Base-by-base conservation (phyloP, 2,113 vertebrate species). In the Pitta sordida region DNA sequence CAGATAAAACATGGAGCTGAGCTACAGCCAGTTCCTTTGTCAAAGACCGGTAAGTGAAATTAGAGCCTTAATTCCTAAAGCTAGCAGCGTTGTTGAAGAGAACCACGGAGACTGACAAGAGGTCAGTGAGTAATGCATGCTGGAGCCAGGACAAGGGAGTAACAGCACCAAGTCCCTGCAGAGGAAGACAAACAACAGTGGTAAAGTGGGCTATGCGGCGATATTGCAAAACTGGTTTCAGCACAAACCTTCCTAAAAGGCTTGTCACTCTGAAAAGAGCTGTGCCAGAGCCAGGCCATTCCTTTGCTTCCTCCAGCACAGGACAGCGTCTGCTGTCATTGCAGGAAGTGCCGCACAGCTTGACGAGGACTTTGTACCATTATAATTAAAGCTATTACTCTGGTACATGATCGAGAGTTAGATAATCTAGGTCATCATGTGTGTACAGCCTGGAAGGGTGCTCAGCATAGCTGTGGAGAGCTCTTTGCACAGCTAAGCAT, bases 101-200 rank as follows among this genome's bases (percentile, higher is more conserved):
- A 90, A 37, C 26, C 64, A 53, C 8, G 2, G 75, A 93, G 78
- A 70, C 76, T 83, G 79, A 90, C 88, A 86, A 74, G 73, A 95
- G 83, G 80, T 93, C 79, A 88, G 71, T 90, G 83, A 96, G 88
- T 94, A 94, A 96, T 83, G 71, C 6, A 0, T 48, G 26, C 53
- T 94, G 90, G 90, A 94, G 46, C 73, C 86, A 52, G 52, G 92
- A 91, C 63, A 85, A 73, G 82, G 67, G 58, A 95, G 73, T 70
- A 91, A 83, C 53, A 91, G 27, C n/a, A 58, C 12, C 0, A 0
- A 88, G 23, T 71, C 62, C 81, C 77, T 84, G 41, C 48, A 58
- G 83, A 82, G 41, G 69, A 94, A 89, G 77, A 86, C 53, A 88
- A 92, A 94, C 69, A 83, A 44, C 65, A 55, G 56, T 23, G 53